Evolutionary conservation across 2,113 vertebrate genomes (phyloP), one percentile per base, ranked within the genome.

Genomic region (Sinosuthora webbiana): DNA sequence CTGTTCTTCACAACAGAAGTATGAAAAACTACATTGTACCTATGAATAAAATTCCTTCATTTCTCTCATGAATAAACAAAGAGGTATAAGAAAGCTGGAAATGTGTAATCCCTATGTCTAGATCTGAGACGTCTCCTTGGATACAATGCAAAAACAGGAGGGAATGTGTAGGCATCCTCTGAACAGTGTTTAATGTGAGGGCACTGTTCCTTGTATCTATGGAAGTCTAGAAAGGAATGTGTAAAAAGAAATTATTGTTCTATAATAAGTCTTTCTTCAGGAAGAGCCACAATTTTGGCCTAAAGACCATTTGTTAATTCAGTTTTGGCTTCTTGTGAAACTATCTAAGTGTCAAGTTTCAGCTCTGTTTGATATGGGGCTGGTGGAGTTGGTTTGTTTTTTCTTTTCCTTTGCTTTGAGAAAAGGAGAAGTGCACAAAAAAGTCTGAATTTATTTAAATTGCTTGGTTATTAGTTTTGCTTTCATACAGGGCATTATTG

Each of bases 81-180:
- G 90, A 93, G 49, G 73, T 86, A 90, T 84, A 95, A 95, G 95
- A 88, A 97, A 97, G 95, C 53, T 86, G 82, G 87, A 97, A 97
- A 92, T 96, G 96, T 97, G 93, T 95, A 97, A 97, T 96, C 95
- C 83, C 84, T 97, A 63, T 95, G 83, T 96, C 80, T 95, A 96
- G 80, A 96, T 83, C 63, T 89, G 70, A 75, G 70, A 77, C 3
- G 81, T 97, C 97, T 97, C 97, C 97, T 81, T 97, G 96, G 97
- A 95, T 97, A 98, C 96, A 95, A 80, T 62, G 93, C 64, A 95
- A 97, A 97, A 96, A 33, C 84, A 97, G 81, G 84, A 90, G 53
- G 69, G 94, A 97, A 97, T 97, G 93, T 53, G 78, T 94, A 95
- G 94, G 85, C 83, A 95, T 89, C 94, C 94, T 92, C 65, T 95